These are phyloP conservation scores for Panagrolaimus sp. DNA, from an alignment of 1,140 invertebrate species.

Conservation along the genomic window DNA sequence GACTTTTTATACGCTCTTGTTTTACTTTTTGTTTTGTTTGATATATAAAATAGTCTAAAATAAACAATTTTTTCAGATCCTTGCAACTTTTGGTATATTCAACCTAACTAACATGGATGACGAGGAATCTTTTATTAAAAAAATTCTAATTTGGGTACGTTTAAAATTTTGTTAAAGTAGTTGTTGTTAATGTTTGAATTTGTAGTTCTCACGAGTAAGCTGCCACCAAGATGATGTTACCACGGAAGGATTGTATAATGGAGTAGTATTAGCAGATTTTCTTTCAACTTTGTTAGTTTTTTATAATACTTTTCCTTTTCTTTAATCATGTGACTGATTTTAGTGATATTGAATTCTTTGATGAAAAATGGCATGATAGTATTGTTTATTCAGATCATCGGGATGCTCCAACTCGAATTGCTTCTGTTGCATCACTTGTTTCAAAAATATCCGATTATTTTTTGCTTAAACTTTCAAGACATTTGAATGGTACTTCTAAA, in stretches of 20 bases:
- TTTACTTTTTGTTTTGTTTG: conserved; percentile 13
- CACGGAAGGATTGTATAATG: not conserved
- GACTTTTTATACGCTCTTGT: not conserved
- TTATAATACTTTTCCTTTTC: not conserved
- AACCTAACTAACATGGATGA: not conserved
- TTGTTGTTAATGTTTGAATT: not conserved
- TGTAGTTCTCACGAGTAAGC: conserved; percentile 4
- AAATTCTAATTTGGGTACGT: conserved; percentile 5
- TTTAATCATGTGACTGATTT: not conserved
- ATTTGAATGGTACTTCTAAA: not conserved
- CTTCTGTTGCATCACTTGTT: not conserved
- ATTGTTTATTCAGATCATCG: conserved; percentile 1
- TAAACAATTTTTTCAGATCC: conserved; percentile 3
- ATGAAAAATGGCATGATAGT: conserved; percentile 12
- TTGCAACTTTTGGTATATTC: not conserved
- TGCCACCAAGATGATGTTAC: conserved; percentile 13
- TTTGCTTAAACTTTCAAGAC: not conserved
- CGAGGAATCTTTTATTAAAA: conserved; percentile 11
- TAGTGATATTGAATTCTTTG: conserved; percentile 16
- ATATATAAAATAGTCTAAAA: not conserved
- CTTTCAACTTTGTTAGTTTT: conserved; percentile 6
- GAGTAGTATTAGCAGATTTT: conserved; percentile 7
- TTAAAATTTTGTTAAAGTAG: not conserved
- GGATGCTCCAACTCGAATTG: not conserved
- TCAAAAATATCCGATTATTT: not conserved